Base-by-base conservation (phyloP, 2,113 vertebrate species). In the Ochotona princeps region DNA sequence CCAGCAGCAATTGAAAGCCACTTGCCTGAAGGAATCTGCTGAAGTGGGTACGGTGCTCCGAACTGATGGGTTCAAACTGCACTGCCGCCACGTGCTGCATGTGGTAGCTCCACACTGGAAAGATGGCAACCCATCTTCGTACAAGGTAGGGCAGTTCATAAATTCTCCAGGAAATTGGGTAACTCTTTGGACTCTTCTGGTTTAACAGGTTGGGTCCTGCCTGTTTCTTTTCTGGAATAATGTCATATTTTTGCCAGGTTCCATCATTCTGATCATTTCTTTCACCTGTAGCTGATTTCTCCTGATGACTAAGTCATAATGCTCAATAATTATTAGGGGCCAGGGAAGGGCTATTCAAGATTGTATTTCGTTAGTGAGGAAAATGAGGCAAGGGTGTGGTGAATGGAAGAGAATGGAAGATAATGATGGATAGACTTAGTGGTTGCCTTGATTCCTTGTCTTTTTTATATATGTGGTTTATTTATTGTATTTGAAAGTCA, bases 81-180 rank as follows among this genome's bases (percentile, higher is more conserved):
- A 89, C 54, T 98, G 98, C 97, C 94, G 61, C 18, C 5, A 1
- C 0, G 97, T 99, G 7, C 98, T 99, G 91, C 99, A 99, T 30
- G 98, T 95, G 57, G 49, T 99, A 26, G 47, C 97, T 47, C 98
- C 98, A 0, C 0, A 0, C 0, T 99, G 98, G 98, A n/a, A 94
- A 85, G 79, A 87, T 1, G 86, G 47, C 51, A 15, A 44, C 6
- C 10, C 14, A 20, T 28, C 82, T 18, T 44, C 97, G 85, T 23
- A 94, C 30, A 97, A 98, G 98, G 99, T 99, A 97, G 28, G 9
- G 17, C 21, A 8, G n/a, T 49, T 78, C 83, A 65, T 17, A 8
- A 76, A 44, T 21, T 76, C 49, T 83, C 32, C 7, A 35, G 75
- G 49, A 75, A 67, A 32, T 6, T 87, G 20, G 51, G 51, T n/a